Base-by-base conservation (phyloP, 2,113 vertebrate genomes). In the Lagopus leucura region DNA sequence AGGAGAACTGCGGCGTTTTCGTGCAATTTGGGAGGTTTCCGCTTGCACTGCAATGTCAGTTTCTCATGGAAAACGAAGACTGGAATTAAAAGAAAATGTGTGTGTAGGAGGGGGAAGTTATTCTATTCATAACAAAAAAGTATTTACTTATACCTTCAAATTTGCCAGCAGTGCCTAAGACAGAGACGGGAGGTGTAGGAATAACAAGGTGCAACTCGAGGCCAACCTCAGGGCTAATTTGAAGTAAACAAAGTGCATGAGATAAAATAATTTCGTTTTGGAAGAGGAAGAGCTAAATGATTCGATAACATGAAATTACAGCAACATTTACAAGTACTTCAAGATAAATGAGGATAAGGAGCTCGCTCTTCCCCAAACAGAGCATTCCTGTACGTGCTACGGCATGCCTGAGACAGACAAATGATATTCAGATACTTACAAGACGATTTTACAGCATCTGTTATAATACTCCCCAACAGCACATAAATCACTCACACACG, bases 211-310 rank as follows among this genome's bases (percentile, higher is more conserved):
- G 88, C 86, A 94, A 94, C 92, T 94, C 72, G 82, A 93, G 96
- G 95, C 90, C 94, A 96, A 78, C 93, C 94, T 96, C 90, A 92
- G 93, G 88, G 96, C 92, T 95, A 92, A 96, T 95, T 90, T 95
- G 92, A 95, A 94, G 88, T 95, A 97, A 97, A 96, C 90, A 97
- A 96, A 73, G 90, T 58, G 30, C 77, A 76, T 32, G 86, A 96
- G 95, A 96, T 96, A 95, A 94, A 95, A 91, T 78, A 95, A 83
- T 63, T 95, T 86, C 0, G 2, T 90, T 94, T 88, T 95, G 94
- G 93, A 96, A 96, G 66, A 95, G 93, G 92, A 96, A 94, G 90
- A 95, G 86, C 91, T 93, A 72, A 97, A 86, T 40, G 52, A 79
- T 84, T 93, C 90, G 92, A 91, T 95, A 90, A 93, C 30, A 38